Percentiles rank a stretch among this genome's conserved stretches.
Evolutionary conservation across 2,888 invertebrate genomes (phyloP).

Genomic region (Tricholauxania praeusta): DNA sequence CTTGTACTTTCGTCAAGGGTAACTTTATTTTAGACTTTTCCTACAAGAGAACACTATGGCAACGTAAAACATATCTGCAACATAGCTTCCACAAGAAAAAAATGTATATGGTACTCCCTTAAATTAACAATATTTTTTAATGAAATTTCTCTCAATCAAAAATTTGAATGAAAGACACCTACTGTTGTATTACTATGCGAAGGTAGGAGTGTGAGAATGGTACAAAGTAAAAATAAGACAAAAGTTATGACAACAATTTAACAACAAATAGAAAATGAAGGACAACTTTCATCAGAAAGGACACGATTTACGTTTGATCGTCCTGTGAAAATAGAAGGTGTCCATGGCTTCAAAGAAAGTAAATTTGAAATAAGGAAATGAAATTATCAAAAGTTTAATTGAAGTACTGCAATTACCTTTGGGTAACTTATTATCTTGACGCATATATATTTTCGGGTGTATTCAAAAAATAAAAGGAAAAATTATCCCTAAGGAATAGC

Average conservation of each 20-base stretch:
- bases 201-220: too few species aligned
- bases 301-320: constrained; percentile 1
- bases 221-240: not conserved
- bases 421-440: too few species aligned
- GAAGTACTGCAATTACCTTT: too few species aligned
- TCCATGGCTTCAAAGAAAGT: not conserved
- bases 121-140: constrained; percentile 17
- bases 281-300: not conserved
- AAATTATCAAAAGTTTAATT: too few species aligned
- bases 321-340: not conserved
- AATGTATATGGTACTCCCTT: not conserved
- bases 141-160: not conserved
- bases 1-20: not conserved
- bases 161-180: not conserved
- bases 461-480: too few species aligned
- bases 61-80: too few species aligned
- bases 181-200: too few species aligned
- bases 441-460: too few species aligned
- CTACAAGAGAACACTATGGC: too few species aligned
- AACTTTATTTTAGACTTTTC: not conserved
- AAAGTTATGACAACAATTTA: not conserved
- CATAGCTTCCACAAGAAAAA: too few species aligned
- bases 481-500: too few species aligned
- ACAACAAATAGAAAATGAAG: not conserved
- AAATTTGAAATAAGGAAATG: not conserved